phyloP scores from a whole-genome alignment of 2,888 invertebrate species.

The Actias luna region DNA sequence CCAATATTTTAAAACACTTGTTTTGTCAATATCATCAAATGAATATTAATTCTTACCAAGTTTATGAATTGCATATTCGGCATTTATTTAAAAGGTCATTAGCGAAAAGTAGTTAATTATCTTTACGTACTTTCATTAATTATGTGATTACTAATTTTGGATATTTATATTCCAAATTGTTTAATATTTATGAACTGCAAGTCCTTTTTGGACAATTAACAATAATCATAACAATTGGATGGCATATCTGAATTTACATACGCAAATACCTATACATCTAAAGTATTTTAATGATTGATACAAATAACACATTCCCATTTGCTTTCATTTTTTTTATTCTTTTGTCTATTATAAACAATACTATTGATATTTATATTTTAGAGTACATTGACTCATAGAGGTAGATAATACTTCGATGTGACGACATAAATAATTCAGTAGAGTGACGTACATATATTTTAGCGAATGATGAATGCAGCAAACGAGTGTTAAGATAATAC shows the following conservation, averaged over 20 bases:
- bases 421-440: conserved; percentile 40
- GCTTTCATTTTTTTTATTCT: not conserved
- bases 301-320: not conserved
- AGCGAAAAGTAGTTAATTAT: not conserved
- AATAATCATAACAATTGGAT: not conserved
- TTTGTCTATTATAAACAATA: conserved; percentile 12
- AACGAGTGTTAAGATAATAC: conserved; percentile 46
- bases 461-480: conserved; percentile 29
- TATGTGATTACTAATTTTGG: not conserved
- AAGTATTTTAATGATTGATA: not conserved
- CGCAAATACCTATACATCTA: not conserved
- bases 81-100: not conserved
- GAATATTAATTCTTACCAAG: not conserved
- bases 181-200: not conserved
- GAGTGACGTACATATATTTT: conserved; percentile 40
- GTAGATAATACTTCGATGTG: conserved; percentile 32
- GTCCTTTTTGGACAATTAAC: not conserved
- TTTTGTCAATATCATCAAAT: not conserved
- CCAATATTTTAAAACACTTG: not conserved
- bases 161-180: not conserved
- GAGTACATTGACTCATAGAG: conserved; percentile 46
- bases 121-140: not conserved
- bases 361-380: conserved; percentile 12
- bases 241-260: not conserved
- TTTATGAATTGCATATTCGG: not conserved